A percentile compares a stretch with the other conserved stretches of the same genome.
Evolutionary conservation across 2,113 vertebrate species (phyloP).

Genomic region (Puntigrus tetrazona): DNA sequence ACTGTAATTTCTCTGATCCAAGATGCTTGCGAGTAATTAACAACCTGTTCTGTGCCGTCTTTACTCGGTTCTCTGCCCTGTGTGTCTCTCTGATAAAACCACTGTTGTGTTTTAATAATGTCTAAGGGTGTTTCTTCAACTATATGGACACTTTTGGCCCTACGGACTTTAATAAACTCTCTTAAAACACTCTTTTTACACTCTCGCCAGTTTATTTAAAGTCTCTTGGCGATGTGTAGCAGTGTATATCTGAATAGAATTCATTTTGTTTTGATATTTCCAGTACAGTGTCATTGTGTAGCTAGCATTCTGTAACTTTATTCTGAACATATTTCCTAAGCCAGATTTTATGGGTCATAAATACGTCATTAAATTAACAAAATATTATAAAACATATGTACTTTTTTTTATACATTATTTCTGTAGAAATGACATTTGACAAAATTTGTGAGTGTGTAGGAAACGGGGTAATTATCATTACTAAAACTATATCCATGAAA

Average conservation of each 20-base stretch:
- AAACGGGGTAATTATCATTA: not conserved
- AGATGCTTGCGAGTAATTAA: conserved; percentile 54
- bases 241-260: not conserved
- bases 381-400: not conserved
- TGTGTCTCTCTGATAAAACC: not conserved
- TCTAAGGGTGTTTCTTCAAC: conserved; percentile 1
- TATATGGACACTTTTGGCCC: not conserved
- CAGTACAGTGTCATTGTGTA: not conserved
- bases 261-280: not conserved
- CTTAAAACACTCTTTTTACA: not conserved
- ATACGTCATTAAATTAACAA: too few relatives aligned
- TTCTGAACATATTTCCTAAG: not conserved
- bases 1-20: conserved; percentile 55
- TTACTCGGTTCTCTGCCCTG: conserved; percentile 39
- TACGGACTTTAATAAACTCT: not conserved
- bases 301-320: not conserved
- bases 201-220: not conserved
- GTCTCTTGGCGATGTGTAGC: not conserved
- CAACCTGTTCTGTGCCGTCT: conserved; percentile 38
- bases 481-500: not conserved
- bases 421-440: not conserved
- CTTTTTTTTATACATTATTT: not conserved
- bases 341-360: too few relatives aligned
- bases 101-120: conserved; percentile 32
- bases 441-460: not conserved